phyloP scores from a whole-genome alignment of 1,140 invertebrate genomes.

The Drosophila persimilis region DNA sequence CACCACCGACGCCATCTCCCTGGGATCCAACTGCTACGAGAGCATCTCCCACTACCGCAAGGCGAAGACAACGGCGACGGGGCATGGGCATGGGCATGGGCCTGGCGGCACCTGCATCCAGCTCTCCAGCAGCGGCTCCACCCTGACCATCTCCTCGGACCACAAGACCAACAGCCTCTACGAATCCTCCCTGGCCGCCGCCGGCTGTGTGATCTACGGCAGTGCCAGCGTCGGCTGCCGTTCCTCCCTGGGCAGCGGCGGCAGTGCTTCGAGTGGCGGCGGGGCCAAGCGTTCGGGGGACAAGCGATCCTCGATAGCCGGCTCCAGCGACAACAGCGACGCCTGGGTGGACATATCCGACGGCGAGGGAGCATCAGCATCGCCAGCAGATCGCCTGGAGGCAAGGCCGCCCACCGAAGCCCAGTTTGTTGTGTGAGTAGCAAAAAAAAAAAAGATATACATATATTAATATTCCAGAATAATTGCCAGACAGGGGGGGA shows the following conservation, averaged over 20 bases:
- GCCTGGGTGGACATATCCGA: slow-evolving; percentile 88
- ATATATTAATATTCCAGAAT: no score
- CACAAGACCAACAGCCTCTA: slow-evolving; percentile 88
- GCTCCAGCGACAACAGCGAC: slow-evolving; percentile 86
- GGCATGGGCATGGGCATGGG: slow-evolving; percentile 27
- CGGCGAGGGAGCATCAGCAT: slow-evolving; percentile 40
- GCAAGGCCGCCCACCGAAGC: slow-evolving; percentile 36
- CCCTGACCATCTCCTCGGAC: slow-evolving; percentile 86
- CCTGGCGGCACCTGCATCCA: slow-evolving; percentile 76
- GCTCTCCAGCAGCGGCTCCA: slow-evolving; percentile 83
- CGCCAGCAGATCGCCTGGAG: slow-evolving; percentile 5
- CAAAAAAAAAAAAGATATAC: no score
- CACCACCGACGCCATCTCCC: slow-evolving; percentile 63
- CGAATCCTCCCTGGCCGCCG: slow-evolving; percentile 79
- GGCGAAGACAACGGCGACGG: slow-evolving; percentile 59
- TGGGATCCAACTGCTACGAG: slow-evolving; percentile 85
- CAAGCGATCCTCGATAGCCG: slow-evolving; percentile 78
- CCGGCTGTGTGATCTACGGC: slow-evolving; percentile 83
- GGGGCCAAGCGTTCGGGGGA: slow-evolving; percentile 34
- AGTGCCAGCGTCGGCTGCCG: slow-evolving; percentile 71
- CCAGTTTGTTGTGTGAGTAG: slow-evolving; percentile 83
- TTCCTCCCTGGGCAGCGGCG: slow-evolving; percentile 57
- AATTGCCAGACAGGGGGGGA: no score
- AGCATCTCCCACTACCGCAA: slow-evolving; percentile 83
- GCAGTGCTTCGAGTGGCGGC: slow-evolving; percentile 28